Base-by-base conservation (phyloP, 2,797 vertebrate species). In the Phalloptychus januarius region DNA sequence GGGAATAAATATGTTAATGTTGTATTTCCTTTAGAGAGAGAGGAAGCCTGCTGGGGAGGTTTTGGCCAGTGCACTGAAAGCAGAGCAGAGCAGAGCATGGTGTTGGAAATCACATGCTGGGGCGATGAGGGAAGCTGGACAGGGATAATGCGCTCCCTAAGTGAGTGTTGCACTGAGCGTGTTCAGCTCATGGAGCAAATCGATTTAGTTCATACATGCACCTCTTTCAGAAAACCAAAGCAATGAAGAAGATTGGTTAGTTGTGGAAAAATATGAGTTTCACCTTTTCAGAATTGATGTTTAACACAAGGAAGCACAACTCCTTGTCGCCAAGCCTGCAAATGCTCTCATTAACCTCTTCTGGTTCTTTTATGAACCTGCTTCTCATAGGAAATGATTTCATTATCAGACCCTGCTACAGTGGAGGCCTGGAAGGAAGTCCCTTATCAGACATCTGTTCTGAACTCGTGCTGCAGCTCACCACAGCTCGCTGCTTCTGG, bases 331-430 rank as follows among this genome's bases (percentile, higher is more conserved):
- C 75, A 58, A 76, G 79, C 58, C 76, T 42, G 77, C 50, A 81
- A 86, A 85, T 1, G 42, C 75, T 80, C 77, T 79, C 81, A 90
- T 89, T 92, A 91, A 91, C 91, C 87, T 92, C 77, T 65, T 15
- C 63, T 88, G 85, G 88, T 89, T 74, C 80, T 85, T 82, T 71
- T 61, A 67, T 83, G 25, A 82, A 87, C 78, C 83, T 76, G 87
- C 91, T 86, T 83, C 85, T 92, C 80, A 79, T 50, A 75, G 25
- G 76, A 80, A 86, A 88, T 84, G 70, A 89, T 91, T 88, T 80
- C 79, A 89, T 89, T 92, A 86, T 89, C 85, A 87, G 83, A 48
- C 33, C 16, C 71, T 79, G 80, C 75, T 80, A 81, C 80, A 76
- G 79, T 44, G 80, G 72, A 83, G 83, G 73, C 83, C 74, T 71